Evolutionary conservation across 2,113 vertebrate genomes (phyloP), one percentile per base, ranked within the genome.

Genomic region (Ptilorrhoa leucosticta): DNA sequence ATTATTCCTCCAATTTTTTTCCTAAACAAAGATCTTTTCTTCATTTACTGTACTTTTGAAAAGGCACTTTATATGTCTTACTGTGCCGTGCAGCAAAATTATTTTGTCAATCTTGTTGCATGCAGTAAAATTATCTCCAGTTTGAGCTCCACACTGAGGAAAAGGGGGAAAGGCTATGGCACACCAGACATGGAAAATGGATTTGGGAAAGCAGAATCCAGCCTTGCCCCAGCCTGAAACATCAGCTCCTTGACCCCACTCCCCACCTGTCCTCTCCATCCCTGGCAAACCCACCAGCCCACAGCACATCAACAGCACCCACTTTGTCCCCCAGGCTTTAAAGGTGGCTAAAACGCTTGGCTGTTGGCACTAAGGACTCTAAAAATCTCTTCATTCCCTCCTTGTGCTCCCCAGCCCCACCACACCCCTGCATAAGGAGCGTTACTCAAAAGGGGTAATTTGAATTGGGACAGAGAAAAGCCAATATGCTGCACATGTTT

Each of bases 401-500:
- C 65, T 22, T 1, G 2, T 31, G 69, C 22, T 66, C 30, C 45
- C 27, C 53, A 89, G 39, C 20, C 44, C 53, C 22, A 3, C 19
- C 66, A 72, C 4, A 3, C 3, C 28, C 3, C 56, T 24, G 15
- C 63, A 15, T 4, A 44, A 27, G 72, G 12, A 63, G 50, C 0
- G 0, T 24, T 53, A 37, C 26, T 69, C 39, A 17, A 66, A 71
- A 61, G 2, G 33, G 33, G 33, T 10, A 9, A 50, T 20, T 9
- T 14, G 66, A 71, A 47, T 42, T 7, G 0, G 3, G 58, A 37
- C 20, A 45, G 27, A 73, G 45, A n/a, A 45, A 72, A 65, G 61
- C 8, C 66, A 31, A 8, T 6, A 19, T 13, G 35, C 51, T n/a
- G 47, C 54, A 40, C 1, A 3, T 1, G 1, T 13, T 51, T 7